Evolutionary conservation across 1,140 invertebrate genomes (phyloP), one percentile per base, ranked within the genome.

Genomic region (Drosophila tsacasi): DNA sequence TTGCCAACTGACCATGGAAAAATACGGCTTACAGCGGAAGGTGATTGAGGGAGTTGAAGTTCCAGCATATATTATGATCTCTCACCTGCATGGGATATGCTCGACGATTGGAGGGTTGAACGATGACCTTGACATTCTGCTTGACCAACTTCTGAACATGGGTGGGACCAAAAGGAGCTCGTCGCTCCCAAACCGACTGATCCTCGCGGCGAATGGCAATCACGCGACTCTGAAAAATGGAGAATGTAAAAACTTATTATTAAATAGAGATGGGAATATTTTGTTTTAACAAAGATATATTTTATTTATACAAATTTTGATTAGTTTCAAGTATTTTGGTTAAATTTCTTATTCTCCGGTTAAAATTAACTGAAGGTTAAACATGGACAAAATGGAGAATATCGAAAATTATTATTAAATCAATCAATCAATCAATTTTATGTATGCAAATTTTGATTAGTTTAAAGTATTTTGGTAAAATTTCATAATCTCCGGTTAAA

Each of bases 121-220:
- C 98, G 15, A 99, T 96, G 23, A 99, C 98, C 93, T 97, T 98
- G 13, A 98, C 96, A 5, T 98, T 98, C 67, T 96, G 94, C 79
- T 96, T 95, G 10, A 97, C 96, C 54, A 99, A 93, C 80, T 96
- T 96, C 64, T 96, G 95, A 1, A 99, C 99, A 91, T 99, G 98
- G 7, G 95, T 93, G 0, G 99, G 99, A 0, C 97, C 96, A 42
- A 99, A 95, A 0, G 99, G 98, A 0, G 99, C 99, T 74, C 99
- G 94, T 82, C 99, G 94, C 93, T 99, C 99, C 99, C 99, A 99
- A 19, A 99, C 97, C 89, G 97, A 98, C 86, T 99, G 98, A 92
- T 99, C 98, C 94, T 99, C 99, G 32, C 98, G 93, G 17, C 97
- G 94, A 76, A 98, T 97, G 12, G 97, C 97, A 84, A 98, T 96